phyloP scores from a whole-genome alignment of 2,797 vertebrate species.

The Chiloscyllium punctatum region DNA sequence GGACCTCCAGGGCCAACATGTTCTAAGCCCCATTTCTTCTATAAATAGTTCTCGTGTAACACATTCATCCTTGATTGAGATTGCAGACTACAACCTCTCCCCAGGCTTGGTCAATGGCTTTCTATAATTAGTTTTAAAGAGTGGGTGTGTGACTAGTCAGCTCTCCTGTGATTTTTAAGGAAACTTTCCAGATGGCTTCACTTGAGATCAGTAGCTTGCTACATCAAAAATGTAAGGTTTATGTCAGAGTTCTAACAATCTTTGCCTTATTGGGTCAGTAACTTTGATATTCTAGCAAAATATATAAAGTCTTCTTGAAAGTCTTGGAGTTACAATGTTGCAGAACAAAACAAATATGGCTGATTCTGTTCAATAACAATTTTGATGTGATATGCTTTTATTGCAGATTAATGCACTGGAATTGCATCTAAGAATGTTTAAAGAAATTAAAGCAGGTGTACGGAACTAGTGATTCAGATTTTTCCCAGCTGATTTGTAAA shows the following conservation, averaged over 20 bases:
- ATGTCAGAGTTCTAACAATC: not conserved
- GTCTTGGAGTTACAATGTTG: not conserved
- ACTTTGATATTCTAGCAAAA: not conserved
- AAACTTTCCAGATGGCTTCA: not conserved
- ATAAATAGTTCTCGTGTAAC: not conserved
- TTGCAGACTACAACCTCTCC: not conserved
- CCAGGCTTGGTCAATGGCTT: not conserved
- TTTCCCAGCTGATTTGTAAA: not conserved
- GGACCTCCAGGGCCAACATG: not conserved
- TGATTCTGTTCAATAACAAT: not conserved
- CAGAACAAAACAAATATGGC: not conserved
- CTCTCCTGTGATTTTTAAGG: not conserved
- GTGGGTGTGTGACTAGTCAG: not conserved
- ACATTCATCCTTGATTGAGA: not conserved
- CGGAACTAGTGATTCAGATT: not conserved
- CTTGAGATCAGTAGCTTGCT: not conserved
- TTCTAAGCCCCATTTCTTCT: not conserved
- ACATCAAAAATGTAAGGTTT: not conserved
- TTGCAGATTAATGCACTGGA: not conserved
- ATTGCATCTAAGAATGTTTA: not conserved
- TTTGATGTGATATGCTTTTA: not conserved
- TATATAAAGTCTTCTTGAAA: not conserved
- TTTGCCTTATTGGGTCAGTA: not conserved
- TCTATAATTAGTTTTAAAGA: slow-evolving; percentile 11
- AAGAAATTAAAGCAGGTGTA: not conserved